These are phyloP conservation scores for Portunus trituberculatus DNA, from an alignment of 1,140 invertebrate species.

Conservation along the genomic window DNA sequence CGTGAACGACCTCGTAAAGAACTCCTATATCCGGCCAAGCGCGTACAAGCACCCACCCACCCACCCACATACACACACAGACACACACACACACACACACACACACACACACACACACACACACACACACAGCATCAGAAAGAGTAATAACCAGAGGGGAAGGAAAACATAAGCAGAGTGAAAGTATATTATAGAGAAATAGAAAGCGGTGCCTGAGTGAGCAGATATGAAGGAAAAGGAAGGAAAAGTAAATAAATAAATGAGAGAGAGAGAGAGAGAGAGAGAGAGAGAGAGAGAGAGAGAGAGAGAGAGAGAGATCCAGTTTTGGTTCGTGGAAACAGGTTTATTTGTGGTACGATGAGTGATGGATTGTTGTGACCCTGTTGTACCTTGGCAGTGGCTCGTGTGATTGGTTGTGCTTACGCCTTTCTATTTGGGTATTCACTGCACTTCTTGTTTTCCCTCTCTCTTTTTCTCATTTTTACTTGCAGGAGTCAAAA, in stretches of 20 bases:
- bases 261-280: slow-evolving; percentile 1
- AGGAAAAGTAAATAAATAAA: background rate
- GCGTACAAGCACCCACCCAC: too few relatives aligned
- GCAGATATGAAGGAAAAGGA: too few relatives aligned
- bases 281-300: slow-evolving; percentile 39
- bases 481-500: background rate
- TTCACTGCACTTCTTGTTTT: background rate
- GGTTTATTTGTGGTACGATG: slow-evolving; percentile 60
- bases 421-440: background rate
- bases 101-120: too few relatives aligned
- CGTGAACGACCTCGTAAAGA: too few relatives aligned
- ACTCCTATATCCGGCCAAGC: too few relatives aligned
- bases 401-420: background rate
- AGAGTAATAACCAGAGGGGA: background rate
- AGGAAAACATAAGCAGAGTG: background rate
- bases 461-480: background rate
- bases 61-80: too few relatives aligned
- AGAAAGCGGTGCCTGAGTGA: too few relatives aligned
- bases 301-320: slow-evolving; percentile 46
- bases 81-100: background rate
- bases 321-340: slow-evolving; percentile 48
- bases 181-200: background rate
- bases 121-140: background rate
- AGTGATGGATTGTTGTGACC: slow-evolving; percentile 63
- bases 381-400: slow-evolving; percentile 17